phyloP scores from a whole-genome alignment of 2,888 invertebrate genomes.

The Sabellastarte sp. region DNA sequence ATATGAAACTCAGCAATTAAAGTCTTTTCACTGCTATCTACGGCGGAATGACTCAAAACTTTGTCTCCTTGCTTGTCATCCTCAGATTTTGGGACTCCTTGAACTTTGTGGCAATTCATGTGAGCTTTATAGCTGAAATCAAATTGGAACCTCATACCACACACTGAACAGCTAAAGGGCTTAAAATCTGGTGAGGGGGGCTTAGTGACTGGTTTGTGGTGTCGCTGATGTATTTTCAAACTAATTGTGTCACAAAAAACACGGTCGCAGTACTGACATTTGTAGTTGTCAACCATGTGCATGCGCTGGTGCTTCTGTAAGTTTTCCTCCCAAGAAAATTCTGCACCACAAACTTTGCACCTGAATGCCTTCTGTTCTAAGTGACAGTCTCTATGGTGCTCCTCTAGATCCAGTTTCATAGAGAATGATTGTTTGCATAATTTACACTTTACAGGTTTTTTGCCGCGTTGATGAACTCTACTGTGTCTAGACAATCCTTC shows the following conservation, averaged over 20 bases:
- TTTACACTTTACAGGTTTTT: not conserved
- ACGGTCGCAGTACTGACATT: not conserved
- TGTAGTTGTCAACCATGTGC: not conserved
- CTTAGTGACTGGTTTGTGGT: not conserved
- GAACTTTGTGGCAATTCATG: too few relatives aligned
- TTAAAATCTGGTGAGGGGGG: not conserved
- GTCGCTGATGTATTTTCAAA: not conserved
- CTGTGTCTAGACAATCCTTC: not conserved
- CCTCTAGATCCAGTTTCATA: not conserved
- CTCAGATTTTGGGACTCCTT: too few relatives aligned
- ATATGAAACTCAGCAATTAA: too few relatives aligned
- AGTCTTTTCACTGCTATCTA: too few relatives aligned
- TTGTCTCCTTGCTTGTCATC: too few relatives aligned
- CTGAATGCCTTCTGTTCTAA: not conserved
- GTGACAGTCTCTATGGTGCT: not conserved
- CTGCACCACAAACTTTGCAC: not conserved
- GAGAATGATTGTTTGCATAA: not conserved
- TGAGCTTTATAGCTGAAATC: not conserved
- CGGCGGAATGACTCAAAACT: too few relatives aligned
- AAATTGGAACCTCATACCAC: not conserved
- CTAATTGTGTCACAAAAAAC: not conserved
- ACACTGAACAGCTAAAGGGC: not conserved
- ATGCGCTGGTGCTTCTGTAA: conserved; percentile 2
- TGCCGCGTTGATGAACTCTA: not conserved
- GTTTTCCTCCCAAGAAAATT: conserved; percentile 3